Conservation (phyloP, 1,140 invertebrate genomes). For the Drosophila melanica region DNA sequence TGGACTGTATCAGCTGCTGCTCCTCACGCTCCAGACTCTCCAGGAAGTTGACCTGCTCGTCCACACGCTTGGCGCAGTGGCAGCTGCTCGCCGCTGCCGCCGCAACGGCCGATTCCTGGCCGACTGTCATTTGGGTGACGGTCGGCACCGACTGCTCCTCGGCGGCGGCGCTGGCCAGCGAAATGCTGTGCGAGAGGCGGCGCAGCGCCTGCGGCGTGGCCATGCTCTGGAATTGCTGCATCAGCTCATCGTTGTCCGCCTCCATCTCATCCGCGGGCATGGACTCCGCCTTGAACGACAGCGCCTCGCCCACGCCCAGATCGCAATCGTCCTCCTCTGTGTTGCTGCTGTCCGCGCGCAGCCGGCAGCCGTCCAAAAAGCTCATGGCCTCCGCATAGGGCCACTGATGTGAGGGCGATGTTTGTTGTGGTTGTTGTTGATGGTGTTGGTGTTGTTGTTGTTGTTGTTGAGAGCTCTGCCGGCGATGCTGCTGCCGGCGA, state of each 20-base stretch:
- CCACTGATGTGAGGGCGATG: constrained; percentile 54
- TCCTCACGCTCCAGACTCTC: constrained; percentile 71
- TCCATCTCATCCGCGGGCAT: constrained; percentile 62
- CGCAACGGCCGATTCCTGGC: constrained; percentile 34
- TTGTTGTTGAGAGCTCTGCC: constrained; percentile 24
- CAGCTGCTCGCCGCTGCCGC: constrained; percentile 60
- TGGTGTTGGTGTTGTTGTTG: constrained; percentile 8
- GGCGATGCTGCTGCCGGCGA: constrained; percentile 52
- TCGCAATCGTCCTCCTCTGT: constrained; percentile 49
- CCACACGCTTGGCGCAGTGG: constrained; percentile 74
- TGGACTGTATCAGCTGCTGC: constrained; percentile 77
- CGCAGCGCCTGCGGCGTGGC: constrained; percentile 73
- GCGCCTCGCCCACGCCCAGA: constrained; percentile 7
- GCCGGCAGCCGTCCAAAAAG: constrained; percentile 46
- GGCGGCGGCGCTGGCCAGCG: constrained; percentile 63
- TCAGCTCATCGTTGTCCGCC: constrained; percentile 67
- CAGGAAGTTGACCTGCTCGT: constrained; percentile 76
- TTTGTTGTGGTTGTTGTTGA: constrained; percentile 17
- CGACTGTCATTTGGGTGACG: neutral
- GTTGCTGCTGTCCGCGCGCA: constrained; percentile 43
- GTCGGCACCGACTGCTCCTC: constrained; percentile 47
- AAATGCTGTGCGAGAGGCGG: constrained; percentile 70
- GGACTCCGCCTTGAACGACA: constrained; percentile 43
- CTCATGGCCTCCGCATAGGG: constrained; percentile 61
- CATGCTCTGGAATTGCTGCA: constrained; percentile 66